A percentile compares a stretch with the other conserved stretches of the same genome.
phyloP scores from a whole-genome alignment of 1,140 invertebrate genomes.

The Lepidotrigona ventralis region DNA sequence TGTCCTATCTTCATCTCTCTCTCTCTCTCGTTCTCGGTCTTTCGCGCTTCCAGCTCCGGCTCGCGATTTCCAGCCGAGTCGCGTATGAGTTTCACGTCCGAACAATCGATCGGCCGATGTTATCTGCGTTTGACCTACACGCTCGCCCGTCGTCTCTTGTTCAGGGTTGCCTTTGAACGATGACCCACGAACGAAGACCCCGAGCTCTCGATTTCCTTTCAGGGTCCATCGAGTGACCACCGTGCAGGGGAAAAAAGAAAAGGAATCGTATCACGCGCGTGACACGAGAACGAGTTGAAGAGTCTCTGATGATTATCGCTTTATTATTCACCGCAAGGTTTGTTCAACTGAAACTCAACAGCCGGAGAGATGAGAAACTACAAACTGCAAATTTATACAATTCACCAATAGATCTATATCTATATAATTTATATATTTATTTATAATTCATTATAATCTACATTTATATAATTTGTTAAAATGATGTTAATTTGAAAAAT shows the following conservation, averaged over 20 bases:
- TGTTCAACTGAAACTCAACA: too few species aligned
- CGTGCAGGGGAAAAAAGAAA: too few species aligned
- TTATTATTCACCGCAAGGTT: not conserved
- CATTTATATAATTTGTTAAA: too few species aligned
- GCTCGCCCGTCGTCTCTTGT: not conserved
- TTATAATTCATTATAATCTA: too few species aligned
- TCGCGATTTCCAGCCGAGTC: not conserved
- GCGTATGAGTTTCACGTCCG: slow-evolving; percentile 27
- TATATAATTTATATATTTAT: too few species aligned
- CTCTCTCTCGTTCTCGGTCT: not conserved
- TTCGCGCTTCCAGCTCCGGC: too few species aligned
- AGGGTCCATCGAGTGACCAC: not conserved
- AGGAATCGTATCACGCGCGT: not conserved
- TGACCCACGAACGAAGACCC: slow-evolving; percentile 35
- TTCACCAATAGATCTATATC: too few species aligned
- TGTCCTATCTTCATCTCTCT: slow-evolving; percentile 8
- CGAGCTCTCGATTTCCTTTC: slow-evolving; percentile 27
- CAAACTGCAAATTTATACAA: too few species aligned
- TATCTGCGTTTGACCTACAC: slow-evolving; percentile 10
- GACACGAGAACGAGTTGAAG: not conserved
- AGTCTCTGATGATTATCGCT: not conserved
- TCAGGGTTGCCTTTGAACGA: slow-evolving; percentile 43
- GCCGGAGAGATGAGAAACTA: too few species aligned
- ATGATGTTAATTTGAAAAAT: too few species aligned
- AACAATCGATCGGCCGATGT: slow-evolving; percentile 22